Percentiles rank a stretch among this genome's conserved stretches.
Evolutionary conservation across 2,888 invertebrate genomes (phyloP).

Genomic region (Epistrophe grossulariae): DNA sequence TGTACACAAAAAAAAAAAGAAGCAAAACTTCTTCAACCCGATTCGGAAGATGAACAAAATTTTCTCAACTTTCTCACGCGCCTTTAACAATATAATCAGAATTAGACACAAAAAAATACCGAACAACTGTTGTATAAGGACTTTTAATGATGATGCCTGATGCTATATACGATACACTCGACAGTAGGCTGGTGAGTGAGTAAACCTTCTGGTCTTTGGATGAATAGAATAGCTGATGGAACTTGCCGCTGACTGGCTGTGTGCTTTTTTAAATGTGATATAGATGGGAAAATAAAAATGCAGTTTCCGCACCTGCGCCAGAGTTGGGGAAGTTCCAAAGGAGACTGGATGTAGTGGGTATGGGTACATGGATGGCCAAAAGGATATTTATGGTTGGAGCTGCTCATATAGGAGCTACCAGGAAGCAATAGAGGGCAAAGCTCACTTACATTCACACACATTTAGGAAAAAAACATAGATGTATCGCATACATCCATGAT

Average conservation of each 20-base stretch:
- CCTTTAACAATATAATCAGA: constrained; percentile 20
- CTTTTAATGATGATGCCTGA: constrained; percentile 5
- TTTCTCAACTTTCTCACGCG: constrained; percentile 59
- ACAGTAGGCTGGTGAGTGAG: constrained; percentile 53
- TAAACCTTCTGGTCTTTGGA: constrained; percentile 53
- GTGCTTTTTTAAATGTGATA: constrained; percentile 43
- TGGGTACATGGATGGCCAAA: not conserved
- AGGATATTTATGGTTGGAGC: not conserved
- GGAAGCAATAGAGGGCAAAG: constrained; percentile 46
- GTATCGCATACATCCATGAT: not conserved
- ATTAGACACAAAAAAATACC: not conserved
- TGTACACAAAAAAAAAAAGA: not conserved
- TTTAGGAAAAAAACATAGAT: not conserved
- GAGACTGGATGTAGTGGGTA: not conserved
- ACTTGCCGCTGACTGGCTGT: constrained; percentile 66
- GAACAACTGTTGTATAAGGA: constrained; percentile 45
- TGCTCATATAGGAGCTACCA: constrained; percentile 26
- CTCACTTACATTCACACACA: constrained; percentile 45
- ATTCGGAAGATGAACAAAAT: constrained; percentile 38
- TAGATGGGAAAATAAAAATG: constrained; percentile 38
- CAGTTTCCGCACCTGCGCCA: constrained; percentile 75
- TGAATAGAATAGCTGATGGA: constrained; percentile 45
- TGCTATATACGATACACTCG: constrained; percentile 53
- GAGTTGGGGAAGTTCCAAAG: constrained; percentile 19
- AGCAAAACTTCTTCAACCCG: constrained; percentile 8